Conservation (phyloP, 2,888 invertebrate species). For the Pocota personata region DNA sequence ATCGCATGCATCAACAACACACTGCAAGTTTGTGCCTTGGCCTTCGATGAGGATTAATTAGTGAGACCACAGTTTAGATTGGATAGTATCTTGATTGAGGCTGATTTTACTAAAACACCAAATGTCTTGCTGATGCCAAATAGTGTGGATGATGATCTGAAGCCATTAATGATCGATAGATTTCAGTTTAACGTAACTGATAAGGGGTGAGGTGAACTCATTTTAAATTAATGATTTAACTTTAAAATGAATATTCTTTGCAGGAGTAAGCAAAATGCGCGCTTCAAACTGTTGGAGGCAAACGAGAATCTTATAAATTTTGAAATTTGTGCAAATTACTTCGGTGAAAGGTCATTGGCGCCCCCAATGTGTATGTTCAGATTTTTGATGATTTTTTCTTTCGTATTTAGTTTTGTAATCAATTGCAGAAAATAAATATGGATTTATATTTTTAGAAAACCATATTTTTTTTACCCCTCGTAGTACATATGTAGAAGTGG, state of each 20-base stretch:
- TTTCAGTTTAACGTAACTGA: slow-evolving; percentile 76
- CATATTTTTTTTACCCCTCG: too few relatives aligned
- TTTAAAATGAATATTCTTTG: background rate
- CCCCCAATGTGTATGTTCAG: background rate
- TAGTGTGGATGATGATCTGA: slow-evolving; percentile 75
- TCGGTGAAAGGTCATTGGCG: slow-evolving; percentile 50
- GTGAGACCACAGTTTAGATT: slow-evolving; percentile 73
- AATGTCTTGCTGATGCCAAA: slow-evolving; percentile 77
- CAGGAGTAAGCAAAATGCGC: slow-evolving; percentile 17
- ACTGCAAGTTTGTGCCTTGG: slow-evolving; percentile 77
- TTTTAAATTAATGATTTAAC: background rate
- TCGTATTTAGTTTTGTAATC: background rate
- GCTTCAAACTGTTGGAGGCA: slow-evolving; percentile 40
- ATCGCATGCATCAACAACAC: slow-evolving; percentile 81
- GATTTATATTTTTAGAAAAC: background rate
- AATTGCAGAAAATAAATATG: background rate
- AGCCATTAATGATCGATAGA: slow-evolving; percentile 77
- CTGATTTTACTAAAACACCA: slow-evolving; percentile 74
- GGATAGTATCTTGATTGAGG: slow-evolving; percentile 75
- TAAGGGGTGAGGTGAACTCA: slow-evolving; percentile 15
- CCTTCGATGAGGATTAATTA: slow-evolving; percentile 44
- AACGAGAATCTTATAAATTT: slow-evolving; percentile 77
- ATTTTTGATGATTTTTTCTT: background rate
- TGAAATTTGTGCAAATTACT: slow-evolving; percentile 80
- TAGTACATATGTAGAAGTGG: too few relatives aligned